Base-by-base conservation (phyloP, 2,797 vertebrate genomes). In the Onychomys torridus region DNA sequence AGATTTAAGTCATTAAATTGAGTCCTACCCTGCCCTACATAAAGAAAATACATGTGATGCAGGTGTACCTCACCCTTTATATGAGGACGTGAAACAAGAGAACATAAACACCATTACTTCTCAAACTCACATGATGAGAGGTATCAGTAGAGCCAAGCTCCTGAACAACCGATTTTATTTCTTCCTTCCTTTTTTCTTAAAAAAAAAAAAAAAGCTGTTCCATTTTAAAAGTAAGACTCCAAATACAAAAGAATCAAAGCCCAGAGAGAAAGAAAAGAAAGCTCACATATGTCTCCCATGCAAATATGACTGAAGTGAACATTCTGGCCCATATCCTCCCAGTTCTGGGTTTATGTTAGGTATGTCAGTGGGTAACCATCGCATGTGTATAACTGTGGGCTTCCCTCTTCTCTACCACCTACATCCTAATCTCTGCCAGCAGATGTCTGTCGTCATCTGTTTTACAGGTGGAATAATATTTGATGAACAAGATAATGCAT, bases 201-300 rank as follows among this genome's bases (percentile, higher is more conserved):
- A 52, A 52, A 49, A 49, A 49, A 49, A 49, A 82, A 93, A 94
- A 86, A 86, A 89, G 29, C 25, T 14, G 81, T 95, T 96, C 91
- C 59, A 87, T 90, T 94, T 93, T n/a, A 77, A 95, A 96, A 96
- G 27, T 73, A 91, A 23, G 91, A 87, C 57, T 93, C 95, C 61
- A 69, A 59, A 90, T 95, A 97, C 32, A 43, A 88, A 96, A 95
- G 40, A 94, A 92, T 89, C 37, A 49, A 71, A 93, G 46, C 25
- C 63, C 34, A 37, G 69, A 89, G 32, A 43, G 63, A 55, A 29
- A 89, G 40, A 82, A 89, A 61, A 14, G 27, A 59, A 90, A 21
- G 0, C 49, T 95, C 76, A 67, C 37, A 23, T 57, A 69, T 93
- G 63, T 49, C 55, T 94, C 55, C 27, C 32, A 52, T 8, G 29